phyloP scores from a whole-genome alignment of 1,140 invertebrate genomes.

The Sinella curviseta region DNA sequence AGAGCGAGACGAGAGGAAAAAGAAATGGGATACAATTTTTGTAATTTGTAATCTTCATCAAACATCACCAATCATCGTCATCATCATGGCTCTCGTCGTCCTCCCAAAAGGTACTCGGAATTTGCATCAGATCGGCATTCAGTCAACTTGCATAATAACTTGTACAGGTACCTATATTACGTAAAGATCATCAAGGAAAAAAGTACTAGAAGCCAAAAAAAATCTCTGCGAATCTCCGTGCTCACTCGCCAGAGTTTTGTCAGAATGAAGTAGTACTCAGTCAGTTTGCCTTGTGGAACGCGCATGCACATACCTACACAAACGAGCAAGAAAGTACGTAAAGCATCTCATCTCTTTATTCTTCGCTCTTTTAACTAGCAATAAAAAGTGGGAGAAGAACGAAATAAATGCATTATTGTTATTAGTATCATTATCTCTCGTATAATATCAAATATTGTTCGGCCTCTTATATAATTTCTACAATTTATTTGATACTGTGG shows the following conservation, averaged over 20 bases:
- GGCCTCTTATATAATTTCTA: not conserved
- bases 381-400: not conserved
- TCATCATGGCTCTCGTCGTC: not conserved
- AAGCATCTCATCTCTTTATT: not conserved
- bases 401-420: not conserved
- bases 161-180: not conserved
- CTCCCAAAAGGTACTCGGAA: not conserved
- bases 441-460: not conserved
- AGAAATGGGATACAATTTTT: not conserved
- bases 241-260: no score
- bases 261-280: no score
- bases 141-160: not conserved
- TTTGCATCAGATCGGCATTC: not conserved
- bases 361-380: not conserved
- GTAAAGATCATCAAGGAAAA: no score
- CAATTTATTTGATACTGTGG: not conserved
- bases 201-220: no score
- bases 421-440: not conserved
- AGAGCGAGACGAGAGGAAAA: no score
- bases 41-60: not conserved
- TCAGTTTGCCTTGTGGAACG: no score
- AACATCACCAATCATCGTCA: not conserved
- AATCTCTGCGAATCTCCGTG: no score
- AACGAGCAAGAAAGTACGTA: no score
- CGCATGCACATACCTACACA: no score